These are phyloP conservation scores for Beroe forskalii DNA, from an alignment of 37 sponge, comb jelly and placozoan species.

Conservation along the genomic window DNA sequence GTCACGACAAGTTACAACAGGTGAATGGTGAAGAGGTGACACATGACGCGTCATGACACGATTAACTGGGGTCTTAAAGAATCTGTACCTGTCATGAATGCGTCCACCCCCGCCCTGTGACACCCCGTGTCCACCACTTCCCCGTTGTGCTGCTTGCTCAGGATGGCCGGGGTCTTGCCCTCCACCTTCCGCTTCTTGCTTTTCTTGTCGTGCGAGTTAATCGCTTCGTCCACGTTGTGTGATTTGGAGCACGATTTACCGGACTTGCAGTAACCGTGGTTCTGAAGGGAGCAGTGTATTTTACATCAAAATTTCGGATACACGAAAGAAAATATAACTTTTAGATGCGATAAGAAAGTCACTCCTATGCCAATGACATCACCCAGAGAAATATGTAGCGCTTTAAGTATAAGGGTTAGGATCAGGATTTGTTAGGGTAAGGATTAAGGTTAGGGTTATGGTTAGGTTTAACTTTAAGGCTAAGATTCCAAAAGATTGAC, in stretches of 20 bases:
- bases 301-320: background rate
- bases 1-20: too few relatives aligned
- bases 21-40: too few relatives aligned
- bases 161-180: background rate
- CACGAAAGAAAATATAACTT: background rate
- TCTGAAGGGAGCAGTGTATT: background rate
- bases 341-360: background rate
- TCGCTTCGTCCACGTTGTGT: slow-evolving; percentile 27
- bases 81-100: slow-evolving; percentile 90
- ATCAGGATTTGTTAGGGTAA: too few relatives aligned
- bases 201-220: slow-evolving; percentile 31
- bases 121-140: slow-evolving; percentile 31
- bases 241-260: slow-evolving; percentile 8
- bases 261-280: background rate
- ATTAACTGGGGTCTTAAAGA: slow-evolving; percentile 70
- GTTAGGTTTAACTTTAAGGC: too few relatives aligned
- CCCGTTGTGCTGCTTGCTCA: background rate
- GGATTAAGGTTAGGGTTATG: too few relatives aligned
- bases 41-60: too few relatives aligned
- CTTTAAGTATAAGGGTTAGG: too few relatives aligned
- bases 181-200: slow-evolving; percentile 5
- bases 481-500: too few relatives aligned
- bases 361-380: background rate
- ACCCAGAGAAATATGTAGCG: too few relatives aligned
- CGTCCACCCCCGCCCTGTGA: slow-evolving; percentile 86